phyloP scores from a whole-genome alignment of 2,888 invertebrate species.

The Drosophila maculinotata region DNA sequence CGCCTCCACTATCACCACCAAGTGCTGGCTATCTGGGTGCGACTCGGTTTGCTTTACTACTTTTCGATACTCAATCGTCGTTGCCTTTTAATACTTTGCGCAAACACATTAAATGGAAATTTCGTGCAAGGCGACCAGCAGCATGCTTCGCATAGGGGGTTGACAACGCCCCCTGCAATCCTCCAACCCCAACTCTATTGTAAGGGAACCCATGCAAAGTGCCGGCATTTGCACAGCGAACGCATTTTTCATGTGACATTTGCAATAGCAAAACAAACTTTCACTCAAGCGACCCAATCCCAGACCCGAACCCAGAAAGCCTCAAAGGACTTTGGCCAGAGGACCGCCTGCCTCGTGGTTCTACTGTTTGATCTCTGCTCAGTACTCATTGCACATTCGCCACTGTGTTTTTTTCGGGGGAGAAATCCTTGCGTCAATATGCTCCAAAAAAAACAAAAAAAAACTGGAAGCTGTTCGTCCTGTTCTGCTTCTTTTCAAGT shows the following conservation, averaged over 20 bases:
- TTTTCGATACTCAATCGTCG: slow-evolving; percentile 81
- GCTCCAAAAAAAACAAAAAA: slow-evolving; percentile 40
- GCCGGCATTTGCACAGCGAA: slow-evolving; percentile 72
- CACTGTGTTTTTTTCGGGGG: slow-evolving; percentile 34
- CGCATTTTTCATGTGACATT: slow-evolving; percentile 81
- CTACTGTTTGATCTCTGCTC: slow-evolving; percentile 72
- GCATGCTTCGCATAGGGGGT: slow-evolving; percentile 19
- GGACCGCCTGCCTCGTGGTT: slow-evolving; percentile 30
- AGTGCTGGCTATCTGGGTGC: slow-evolving; percentile 25
- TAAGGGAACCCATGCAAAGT: slow-evolving; percentile 65
- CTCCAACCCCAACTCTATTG: neutral
- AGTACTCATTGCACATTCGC: slow-evolving; percentile 66
- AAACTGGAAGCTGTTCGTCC: slow-evolving; percentile 42
- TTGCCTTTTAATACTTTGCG: slow-evolving; percentile 77
- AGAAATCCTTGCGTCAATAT: slow-evolving; percentile 74
- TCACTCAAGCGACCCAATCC: slow-evolving; percentile 51
- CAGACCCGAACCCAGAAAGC: slow-evolving; percentile 37
- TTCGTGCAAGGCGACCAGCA: slow-evolving; percentile 64
- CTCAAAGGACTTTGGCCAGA: slow-evolving; percentile 46
- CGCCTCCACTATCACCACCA: neutral
- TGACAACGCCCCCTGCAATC: neutral
- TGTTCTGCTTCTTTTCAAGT: slow-evolving; percentile 67
- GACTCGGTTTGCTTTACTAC: slow-evolving; percentile 70
- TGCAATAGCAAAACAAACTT: slow-evolving; percentile 75
- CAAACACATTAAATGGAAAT: slow-evolving; percentile 79